Evolutionary conservation across 1,140 invertebrate genomes (phyloP).

Genomic region (Papilio helenus): DNA sequence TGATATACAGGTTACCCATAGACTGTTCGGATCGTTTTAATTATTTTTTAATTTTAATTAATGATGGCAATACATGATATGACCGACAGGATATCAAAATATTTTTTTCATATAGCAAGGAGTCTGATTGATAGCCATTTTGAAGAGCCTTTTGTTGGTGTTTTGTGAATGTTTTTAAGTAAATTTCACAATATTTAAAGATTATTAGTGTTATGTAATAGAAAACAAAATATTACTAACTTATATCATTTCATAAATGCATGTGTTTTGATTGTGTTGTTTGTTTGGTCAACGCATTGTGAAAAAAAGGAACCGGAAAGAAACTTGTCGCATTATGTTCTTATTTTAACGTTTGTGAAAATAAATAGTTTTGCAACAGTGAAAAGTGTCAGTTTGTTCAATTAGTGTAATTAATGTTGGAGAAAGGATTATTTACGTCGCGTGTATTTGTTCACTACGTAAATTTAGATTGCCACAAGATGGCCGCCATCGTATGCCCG

Average conservation of each 20-base stretch:
- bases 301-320: conserved; percentile 78
- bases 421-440: conserved; percentile 70
- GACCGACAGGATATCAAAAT: conserved; percentile 80
- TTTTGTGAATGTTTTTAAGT: conserved; percentile 82
- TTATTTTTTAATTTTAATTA: conserved; percentile 68
- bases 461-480: conserved; percentile 81
- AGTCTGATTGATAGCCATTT: conserved; percentile 82
- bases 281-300: conserved; percentile 76
- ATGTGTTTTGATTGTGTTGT: conserved; percentile 59
- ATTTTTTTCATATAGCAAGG: conserved; percentile 78
- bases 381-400: conserved; percentile 45
- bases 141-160: conserved; percentile 83
- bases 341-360: conserved; percentile 58
- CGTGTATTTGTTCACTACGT: conserved; percentile 77
- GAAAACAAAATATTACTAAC: conserved; percentile 50
- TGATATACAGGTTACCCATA: conserved; percentile 26
- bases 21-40: conserved; percentile 45
- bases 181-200: conserved; percentile 68
- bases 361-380: conserved; percentile 52
- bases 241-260: conserved; percentile 48
- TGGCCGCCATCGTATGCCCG: conserved; percentile 78
- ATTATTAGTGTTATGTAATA: conserved; percentile 55
- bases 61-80: conserved; percentile 77
- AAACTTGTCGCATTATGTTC: conserved; percentile 62
- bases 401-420: conserved; percentile 46